Conservation (phyloP, 1,140 invertebrate genomes). For the Pollicipes pollicipes region DNA sequence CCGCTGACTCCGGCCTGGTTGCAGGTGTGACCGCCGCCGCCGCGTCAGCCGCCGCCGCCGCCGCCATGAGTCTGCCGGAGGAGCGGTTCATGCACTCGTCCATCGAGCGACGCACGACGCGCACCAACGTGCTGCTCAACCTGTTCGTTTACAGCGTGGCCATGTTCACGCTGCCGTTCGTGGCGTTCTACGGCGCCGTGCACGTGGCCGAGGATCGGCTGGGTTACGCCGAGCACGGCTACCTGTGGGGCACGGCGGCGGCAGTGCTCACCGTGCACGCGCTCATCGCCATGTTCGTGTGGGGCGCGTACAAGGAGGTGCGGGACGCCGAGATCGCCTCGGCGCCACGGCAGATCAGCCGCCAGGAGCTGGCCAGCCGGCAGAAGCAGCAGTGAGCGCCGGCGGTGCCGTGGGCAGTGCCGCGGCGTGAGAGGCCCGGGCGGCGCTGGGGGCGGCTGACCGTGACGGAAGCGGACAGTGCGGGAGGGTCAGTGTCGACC, state of each 20-base stretch:
- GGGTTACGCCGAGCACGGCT: constrained; percentile 19
- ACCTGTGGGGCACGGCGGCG: constrained; percentile 49
- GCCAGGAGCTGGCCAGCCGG: neutral
- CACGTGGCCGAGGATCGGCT: constrained; percentile 41
- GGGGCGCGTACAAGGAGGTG: constrained; percentile 50
- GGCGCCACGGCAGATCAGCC: neutral
- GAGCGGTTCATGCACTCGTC: neutral
- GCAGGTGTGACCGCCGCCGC: neutral
- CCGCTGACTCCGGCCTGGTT: no score
- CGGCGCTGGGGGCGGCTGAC: no score
- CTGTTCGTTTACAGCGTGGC: constrained; percentile 55
- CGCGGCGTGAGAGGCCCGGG: no score
- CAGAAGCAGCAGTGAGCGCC: neutral
- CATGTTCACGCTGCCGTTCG: constrained; percentile 66
- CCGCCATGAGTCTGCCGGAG: no score
- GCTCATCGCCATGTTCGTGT: constrained; percentile 57
- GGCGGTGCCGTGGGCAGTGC: no score
- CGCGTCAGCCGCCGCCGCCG: no score
- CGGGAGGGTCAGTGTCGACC: no score
- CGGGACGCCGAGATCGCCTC: neutral
- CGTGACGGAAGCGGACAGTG: no score
- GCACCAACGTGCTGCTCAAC: constrained; percentile 7
- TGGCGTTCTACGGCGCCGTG: constrained; percentile 46
- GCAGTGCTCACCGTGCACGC: constrained; percentile 57
- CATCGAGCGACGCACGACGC: neutral